Evolutionary conservation across 2,888 invertebrate species (phyloP).

Genomic region (Eupithecia dodoneata): DNA sequence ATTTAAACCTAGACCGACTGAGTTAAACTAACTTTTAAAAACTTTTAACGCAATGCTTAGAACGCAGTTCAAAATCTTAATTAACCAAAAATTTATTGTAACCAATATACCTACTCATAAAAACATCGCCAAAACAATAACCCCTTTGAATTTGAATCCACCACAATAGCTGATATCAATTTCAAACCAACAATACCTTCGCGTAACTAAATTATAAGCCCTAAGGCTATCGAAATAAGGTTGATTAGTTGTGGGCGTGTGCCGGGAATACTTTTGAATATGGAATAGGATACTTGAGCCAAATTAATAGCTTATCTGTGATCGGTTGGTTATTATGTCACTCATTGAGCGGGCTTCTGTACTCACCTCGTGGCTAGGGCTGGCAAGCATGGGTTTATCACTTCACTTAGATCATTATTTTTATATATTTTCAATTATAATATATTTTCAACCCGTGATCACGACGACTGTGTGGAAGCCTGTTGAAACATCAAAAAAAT

Average conservation of each 20-base stretch:
- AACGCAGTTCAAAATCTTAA: too few relatives aligned
- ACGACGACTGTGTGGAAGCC: not conserved
- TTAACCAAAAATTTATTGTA: not conserved
- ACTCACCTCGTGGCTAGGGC: constrained; percentile 67
- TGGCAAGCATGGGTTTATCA: constrained; percentile 42
- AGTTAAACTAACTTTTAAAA: not conserved
- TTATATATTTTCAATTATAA: too few relatives aligned
- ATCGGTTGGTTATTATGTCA: constrained; percentile 80
- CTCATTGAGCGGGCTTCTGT: constrained; percentile 69
- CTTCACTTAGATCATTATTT: not conserved
- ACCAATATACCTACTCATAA: constrained; percentile 40
- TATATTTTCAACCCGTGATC: not conserved
- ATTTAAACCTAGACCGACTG: not conserved
- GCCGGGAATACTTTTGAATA: constrained; percentile 62
- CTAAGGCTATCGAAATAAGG: constrained; percentile 24
- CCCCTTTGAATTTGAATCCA: constrained; percentile 68
- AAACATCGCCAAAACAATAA: constrained; percentile 70
- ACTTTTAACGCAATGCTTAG: too few relatives aligned
- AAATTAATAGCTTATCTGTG: constrained; percentile 81
- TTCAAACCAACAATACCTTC: constrained; percentile 50
- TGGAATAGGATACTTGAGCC: constrained; percentile 75
- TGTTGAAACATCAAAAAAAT: not conserved
- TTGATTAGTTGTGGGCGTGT: constrained; percentile 28
- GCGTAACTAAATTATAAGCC: not conserved
- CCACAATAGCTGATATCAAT: constrained; percentile 74